These are phyloP conservation scores for Nanger granti DNA, from an alignment of 2,113 vertebrate species.

Conservation along the genomic window DNA sequence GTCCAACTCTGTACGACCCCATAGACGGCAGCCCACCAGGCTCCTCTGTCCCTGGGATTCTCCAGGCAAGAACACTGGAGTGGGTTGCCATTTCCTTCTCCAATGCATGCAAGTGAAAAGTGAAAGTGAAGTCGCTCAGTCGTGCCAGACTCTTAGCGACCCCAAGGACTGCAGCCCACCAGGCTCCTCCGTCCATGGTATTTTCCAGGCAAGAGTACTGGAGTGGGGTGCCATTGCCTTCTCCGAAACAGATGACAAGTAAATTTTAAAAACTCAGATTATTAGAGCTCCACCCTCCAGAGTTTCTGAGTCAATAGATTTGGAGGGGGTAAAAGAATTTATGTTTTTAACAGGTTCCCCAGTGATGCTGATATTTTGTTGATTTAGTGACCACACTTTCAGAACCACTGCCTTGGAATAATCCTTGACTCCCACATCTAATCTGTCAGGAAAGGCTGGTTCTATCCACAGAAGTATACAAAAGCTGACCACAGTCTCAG, in stretches of 20 bases:
- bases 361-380: neutral
- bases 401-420: neutral
- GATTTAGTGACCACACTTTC: neutral
- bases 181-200: no score
- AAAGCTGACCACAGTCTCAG: neutral
- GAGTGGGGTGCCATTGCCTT: no score
- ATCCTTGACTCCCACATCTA: neutral
- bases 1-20: no score
- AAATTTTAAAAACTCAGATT: neutral
- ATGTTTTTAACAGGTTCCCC: neutral
- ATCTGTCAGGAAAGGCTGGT: neutral
- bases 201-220: no score
- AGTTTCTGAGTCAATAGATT: neutral
- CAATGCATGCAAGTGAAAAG: no score
- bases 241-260: neutral
- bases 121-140: no score
- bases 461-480: neutral
- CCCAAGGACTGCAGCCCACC: no score
- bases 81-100: no score
- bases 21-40: no score
- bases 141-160: rapidly evolving
- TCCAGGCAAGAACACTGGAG: no score
- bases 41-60: no score
- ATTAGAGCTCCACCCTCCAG: neutral
- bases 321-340: neutral